These are phyloP conservation scores for Actias luna DNA, from an alignment of 2,888 invertebrate genomes.

Conservation along the genomic window DNA sequence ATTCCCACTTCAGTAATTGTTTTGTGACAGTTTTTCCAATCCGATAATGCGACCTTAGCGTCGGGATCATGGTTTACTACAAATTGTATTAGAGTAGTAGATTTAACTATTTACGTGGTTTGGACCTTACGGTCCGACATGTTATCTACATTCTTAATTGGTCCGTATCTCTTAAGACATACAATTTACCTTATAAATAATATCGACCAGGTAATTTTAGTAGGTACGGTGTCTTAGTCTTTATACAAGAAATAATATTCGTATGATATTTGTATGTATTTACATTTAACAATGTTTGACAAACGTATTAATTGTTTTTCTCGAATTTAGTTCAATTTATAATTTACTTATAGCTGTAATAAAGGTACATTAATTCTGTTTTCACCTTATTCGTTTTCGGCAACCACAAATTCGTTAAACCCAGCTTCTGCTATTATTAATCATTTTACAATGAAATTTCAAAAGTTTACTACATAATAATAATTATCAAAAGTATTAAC, in stretches of 20 bases:
- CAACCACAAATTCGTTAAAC: not conserved
- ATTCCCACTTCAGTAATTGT: constrained; percentile 46
- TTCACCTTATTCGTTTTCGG: not conserved
- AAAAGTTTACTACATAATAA: too few species aligned
- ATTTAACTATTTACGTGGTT: constrained; percentile 73
- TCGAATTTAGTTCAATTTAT: not conserved
- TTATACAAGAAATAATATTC: not conserved
- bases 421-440: not conserved
- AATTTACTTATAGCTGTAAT: not conserved
- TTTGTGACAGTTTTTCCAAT: constrained; percentile 78
- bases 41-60: constrained; percentile 81
- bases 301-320: not conserved
- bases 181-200: not conserved
- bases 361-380: not conserved
- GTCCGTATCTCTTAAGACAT: constrained; percentile 1
- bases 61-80: constrained; percentile 81
- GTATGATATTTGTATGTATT: not conserved
- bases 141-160: constrained; percentile 8
- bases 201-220: not conserved
- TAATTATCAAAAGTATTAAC: too few species aligned
- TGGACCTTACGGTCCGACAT: not conserved
- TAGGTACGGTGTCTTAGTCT: not conserved
- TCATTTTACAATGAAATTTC: too few species aligned
- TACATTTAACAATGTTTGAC: not conserved
- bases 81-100: constrained; percentile 81